Evolutionary conservation across 2,113 vertebrate species (phyloP).

Genomic region (Tautogolabrus adspersus): DNA sequence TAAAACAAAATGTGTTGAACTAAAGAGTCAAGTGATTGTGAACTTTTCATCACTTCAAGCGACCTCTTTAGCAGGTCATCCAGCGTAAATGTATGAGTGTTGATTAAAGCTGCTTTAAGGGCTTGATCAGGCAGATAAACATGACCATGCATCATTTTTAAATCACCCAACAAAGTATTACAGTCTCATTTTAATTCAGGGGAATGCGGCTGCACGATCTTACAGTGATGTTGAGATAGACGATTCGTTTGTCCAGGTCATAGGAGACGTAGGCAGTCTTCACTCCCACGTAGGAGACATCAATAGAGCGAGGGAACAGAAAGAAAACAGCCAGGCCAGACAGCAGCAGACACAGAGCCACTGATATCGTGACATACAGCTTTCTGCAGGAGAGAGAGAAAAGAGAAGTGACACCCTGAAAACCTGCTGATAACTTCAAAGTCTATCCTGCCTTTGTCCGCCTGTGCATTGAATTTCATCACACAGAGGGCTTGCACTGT

Average conservation of each 20-base stretch:
- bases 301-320: constrained; percentile 95
- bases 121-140: neutral
- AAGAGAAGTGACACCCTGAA: constrained; percentile 47
- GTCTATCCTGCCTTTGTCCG: neutral
- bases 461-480: neutral
- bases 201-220: constrained; percentile 39
- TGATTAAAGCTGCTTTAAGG: neutral
- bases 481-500: neutral
- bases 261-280: constrained; percentile 94
- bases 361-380: constrained; percentile 94
- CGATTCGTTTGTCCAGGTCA: constrained; percentile 85
- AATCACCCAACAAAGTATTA: neutral
- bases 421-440: constrained; percentile 30
- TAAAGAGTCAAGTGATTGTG: too few species aligned
- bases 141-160: neutral
- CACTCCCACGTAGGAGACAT: constrained; percentile 93
- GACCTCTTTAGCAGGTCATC: too few species aligned
- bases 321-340: constrained; percentile 96
- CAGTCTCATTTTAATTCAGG: neutral
- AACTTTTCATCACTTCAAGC: too few species aligned
- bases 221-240: constrained; percentile 97
- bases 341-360: constrained; percentile 91
- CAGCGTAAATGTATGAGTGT: too few species aligned
- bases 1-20: too few species aligned
- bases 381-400: constrained; percentile 83